Percentiles rank a stretch among this genome's conserved stretches.
phyloP scores from a whole-genome alignment of 2,888 invertebrate species.

The Pardosa pseudoannulata region DNA sequence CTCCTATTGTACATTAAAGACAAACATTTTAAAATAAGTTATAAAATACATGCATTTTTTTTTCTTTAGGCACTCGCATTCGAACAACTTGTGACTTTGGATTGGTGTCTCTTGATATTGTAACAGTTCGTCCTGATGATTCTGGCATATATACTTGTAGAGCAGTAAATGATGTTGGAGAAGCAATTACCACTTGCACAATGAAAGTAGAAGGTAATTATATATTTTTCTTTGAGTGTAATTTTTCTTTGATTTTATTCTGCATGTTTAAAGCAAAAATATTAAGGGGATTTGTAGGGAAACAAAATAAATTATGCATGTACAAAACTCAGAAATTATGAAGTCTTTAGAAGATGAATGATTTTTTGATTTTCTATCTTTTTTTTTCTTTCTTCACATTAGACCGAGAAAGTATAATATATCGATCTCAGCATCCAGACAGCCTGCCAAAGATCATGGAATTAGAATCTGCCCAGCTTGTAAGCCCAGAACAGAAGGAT shows the following conservation, averaged over 20 bases:
- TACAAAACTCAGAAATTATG: too few species aligned
- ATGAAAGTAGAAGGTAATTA: slow-evolving; percentile 85
- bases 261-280: too few species aligned
- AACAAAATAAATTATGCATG: too few species aligned
- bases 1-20: too few species aligned
- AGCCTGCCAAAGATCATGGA: slow-evolving; percentile 90
- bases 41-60: too few species aligned
- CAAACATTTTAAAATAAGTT: too few species aligned
- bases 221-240: too few species aligned
- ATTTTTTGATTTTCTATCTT: background rate
- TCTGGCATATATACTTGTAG: slow-evolving; percentile 97
- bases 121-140: slow-evolving; percentile 91
- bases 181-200: slow-evolving; percentile 94
- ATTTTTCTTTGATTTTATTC: too few species aligned
- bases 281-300: too few species aligned
- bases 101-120: slow-evolving; percentile 92
- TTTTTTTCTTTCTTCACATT: slow-evolving; percentile 23
- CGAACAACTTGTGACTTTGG: slow-evolving; percentile 98
- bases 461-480: slow-evolving; percentile 85
- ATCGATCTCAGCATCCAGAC: slow-evolving; percentile 91
- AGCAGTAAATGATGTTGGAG: slow-evolving; percentile 93
- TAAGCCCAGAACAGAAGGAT: slow-evolving; percentile 82
- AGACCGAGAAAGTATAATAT: slow-evolving; percentile 91
- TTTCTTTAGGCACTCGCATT: slow-evolving; percentile 86
- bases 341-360: too few species aligned